Conservation (phyloP, 2,797 vertebrate genomes). For the Chelon auratus region DNA sequence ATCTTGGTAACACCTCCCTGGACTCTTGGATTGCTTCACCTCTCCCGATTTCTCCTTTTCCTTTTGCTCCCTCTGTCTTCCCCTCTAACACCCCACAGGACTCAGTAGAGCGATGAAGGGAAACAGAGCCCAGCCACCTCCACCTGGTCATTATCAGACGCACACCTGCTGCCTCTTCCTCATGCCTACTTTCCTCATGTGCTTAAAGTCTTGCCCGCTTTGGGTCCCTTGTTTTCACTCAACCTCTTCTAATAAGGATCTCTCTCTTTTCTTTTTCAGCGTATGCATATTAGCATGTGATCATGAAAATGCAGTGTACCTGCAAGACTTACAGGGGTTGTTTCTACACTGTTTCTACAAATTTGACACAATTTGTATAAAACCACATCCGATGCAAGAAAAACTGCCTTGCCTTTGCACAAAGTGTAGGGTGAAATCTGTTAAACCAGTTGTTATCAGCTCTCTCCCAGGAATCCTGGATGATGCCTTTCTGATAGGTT, state of each 20-base stretch:
- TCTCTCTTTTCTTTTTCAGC: slow-evolving; percentile 32
- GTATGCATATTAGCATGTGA: not conserved
- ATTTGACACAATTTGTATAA: slow-evolving; percentile 6
- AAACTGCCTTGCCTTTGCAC: slow-evolving; percentile 27
- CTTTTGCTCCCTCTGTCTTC: slow-evolving; percentile 30
- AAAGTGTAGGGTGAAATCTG: slow-evolving; percentile 37
- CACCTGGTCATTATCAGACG: slow-evolving; percentile 76
- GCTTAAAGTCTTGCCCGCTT: slow-evolving; percentile 41
- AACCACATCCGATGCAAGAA: slow-evolving; percentile 14
- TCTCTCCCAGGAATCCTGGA: slow-evolving; percentile 39
- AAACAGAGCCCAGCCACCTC: slow-evolving; percentile 68
- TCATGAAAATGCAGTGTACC: not conserved
- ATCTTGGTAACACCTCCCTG: slow-evolving; percentile 43
- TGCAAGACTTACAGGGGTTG: not conserved
- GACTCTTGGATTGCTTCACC: slow-evolving; percentile 40
- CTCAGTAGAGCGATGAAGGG: slow-evolving; percentile 61
- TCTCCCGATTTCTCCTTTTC: slow-evolving; percentile 14
- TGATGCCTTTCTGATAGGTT: slow-evolving; percentile 72
- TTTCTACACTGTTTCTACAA: slow-evolving; percentile 4
- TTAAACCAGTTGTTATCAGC: slow-evolving; percentile 42
- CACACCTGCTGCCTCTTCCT: slow-evolving; percentile 76
- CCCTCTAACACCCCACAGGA: slow-evolving; percentile 45
- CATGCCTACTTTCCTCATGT: slow-evolving; percentile 27
- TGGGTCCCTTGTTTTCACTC: slow-evolving; percentile 46
- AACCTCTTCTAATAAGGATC: slow-evolving; percentile 57